These are phyloP conservation scores for Tyrannus savana DNA, from an alignment of 2,113 vertebrate species.

Conservation along the genomic window DNA sequence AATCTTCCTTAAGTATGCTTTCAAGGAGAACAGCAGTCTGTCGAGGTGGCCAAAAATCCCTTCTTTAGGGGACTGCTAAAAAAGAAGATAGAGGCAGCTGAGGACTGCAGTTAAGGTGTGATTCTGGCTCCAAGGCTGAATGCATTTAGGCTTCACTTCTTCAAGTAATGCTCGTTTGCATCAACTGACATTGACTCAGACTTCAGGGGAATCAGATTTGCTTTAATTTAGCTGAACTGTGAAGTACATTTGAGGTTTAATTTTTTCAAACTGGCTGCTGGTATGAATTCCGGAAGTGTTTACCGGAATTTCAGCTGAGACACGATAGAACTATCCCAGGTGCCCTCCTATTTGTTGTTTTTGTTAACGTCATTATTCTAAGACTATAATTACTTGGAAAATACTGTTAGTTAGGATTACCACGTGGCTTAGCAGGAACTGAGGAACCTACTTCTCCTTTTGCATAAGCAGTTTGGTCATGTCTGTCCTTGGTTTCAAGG, in stretches of 20 bases:
- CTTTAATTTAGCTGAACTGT: neutral
- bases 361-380: neutral
- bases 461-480: neutral
- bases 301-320: neutral
- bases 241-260: neutral
- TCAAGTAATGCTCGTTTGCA: neutral
- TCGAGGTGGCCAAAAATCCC: neutral
- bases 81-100: neutral
- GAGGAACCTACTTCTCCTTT: neutral
- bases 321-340: neutral
- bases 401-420: neutral
- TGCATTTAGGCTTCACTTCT: neutral
- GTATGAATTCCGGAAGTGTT: neutral
- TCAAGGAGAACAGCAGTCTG: neutral
- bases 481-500: neutral
- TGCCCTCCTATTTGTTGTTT: neutral
- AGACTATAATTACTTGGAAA: neutral
- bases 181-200: neutral
- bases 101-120: neutral
- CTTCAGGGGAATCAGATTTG: neutral
- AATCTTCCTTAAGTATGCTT: neutral
- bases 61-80: neutral
- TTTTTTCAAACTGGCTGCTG: neutral
- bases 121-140: neutral
- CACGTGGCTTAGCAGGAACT: neutral